A percentile compares a stretch with the other conserved stretches of the same genome.
Conservation (phyloP, 2,797 vertebrate species). For the Malurus leucopterus region DNA sequence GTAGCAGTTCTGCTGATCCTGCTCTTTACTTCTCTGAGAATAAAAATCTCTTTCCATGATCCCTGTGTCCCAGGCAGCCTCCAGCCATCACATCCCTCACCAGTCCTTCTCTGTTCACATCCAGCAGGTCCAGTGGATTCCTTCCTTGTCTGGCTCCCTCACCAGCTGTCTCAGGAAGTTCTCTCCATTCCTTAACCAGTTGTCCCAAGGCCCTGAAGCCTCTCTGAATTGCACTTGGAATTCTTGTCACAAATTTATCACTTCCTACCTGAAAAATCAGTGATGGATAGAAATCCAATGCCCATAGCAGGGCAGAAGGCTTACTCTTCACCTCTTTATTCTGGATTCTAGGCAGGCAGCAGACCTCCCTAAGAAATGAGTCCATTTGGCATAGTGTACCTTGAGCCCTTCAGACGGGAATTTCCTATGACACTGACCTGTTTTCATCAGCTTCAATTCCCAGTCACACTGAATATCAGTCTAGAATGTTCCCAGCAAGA, state of each 20-base stretch:
- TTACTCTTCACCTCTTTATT: background rate
- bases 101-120: background rate
- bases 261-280: background rate
- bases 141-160: background rate
- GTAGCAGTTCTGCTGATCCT: background rate
- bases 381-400: background rate
- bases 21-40: background rate
- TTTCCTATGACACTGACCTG: background rate
- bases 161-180: background rate
- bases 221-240: fast-evolving
- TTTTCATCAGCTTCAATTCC: background rate
- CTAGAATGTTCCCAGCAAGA: background rate
- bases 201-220: background rate
- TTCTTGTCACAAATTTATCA: background rate
- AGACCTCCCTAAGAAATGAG: background rate
- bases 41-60: background rate
- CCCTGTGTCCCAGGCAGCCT: background rate
- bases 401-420: background rate
- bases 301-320: background rate
- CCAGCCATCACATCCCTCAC: background rate
- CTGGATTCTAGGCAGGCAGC: background rate
- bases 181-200: background rate
- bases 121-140: too few species aligned
- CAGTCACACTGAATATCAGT: background rate
- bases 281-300: background rate